Base-by-base conservation (phyloP, 2,113 vertebrate genomes). In the Pitta sordida region DNA sequence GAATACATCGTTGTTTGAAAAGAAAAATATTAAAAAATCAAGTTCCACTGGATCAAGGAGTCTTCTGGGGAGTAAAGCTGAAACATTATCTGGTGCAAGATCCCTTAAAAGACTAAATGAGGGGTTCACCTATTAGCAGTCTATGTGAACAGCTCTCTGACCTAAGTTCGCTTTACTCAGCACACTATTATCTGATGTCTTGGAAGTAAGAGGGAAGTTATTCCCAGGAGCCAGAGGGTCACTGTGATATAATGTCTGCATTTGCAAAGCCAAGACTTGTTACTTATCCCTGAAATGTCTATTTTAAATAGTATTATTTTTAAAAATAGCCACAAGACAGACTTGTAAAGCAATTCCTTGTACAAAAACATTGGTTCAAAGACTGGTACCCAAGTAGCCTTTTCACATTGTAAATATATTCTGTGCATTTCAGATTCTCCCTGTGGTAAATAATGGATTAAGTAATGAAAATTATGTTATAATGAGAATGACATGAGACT, bases 231-330 rank as follows among this genome's bases (percentile, higher is more conserved):
- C 37, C 83, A 85, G 70, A 79, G 69, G 89, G 78, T 85, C 84
- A 85, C 89, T 59, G 81, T 96, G 94, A 95, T 92, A 86, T 94
- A 96, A 96, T 74, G 91, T 95, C 93, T 96, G 89, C 46, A 59
- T 89, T 89, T 91, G 70, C 74, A 92, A 92, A 91, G 86, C 59
- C 84, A 91, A 65, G 75, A 77, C 75, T 83, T 65, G 41, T 89
- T 96, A 92, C 53, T 92, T 93, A 93, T 80, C 86, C 46, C 74
- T 85, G 83, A 83, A 86, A 86, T 2, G 7, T 37, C 80, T 84
- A 53, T 87, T 94, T 91, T 63, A 79, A 80, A 76, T n/a, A 65
- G 51, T 58, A 63, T 59, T 90, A 20, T 73, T 90, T 92, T 84
- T 76, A 29, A 69, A 93, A 91, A 76, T 75, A 94, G 81, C 43